Evolutionary conservation across 2,113 vertebrate genomes (phyloP), one percentile per base, ranked within the genome.

Genomic region (Agapornis roseicollis): DNA sequence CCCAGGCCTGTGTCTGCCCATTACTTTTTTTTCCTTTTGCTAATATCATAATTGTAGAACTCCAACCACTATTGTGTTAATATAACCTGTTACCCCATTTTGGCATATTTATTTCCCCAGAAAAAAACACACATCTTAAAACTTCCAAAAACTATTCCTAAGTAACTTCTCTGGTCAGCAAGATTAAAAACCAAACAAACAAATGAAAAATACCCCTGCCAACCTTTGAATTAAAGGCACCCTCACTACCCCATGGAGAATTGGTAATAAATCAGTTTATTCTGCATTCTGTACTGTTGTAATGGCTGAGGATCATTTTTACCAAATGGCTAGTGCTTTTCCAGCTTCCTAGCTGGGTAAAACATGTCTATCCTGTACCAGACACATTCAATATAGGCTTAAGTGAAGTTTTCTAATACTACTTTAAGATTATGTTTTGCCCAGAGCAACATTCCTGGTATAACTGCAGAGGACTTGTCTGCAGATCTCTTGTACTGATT

Each of bases 361-460:
- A 85, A 65, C 25, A 4, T 3, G 28, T 68, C 79, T 66, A 10
- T 71, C 71, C 63, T 87, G 39, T 60, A 68, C 46, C 31, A 49
- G 55, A 69, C 13, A 3, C 25, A 17, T 50, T 87, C 70, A 71
- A 19, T 16, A 37, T 9, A 28, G 55, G 46, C 10, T 70, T 80
- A 13, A 83, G 29, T 35, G 46, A 88, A 74, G 69, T 84, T 76
- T 94, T 56, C 61, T 78, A 65, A 8, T 8, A 42, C 35, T 89
- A 3, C 44, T 92, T 73, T 18, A 85, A 89, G 65, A 72, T 24
- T 63, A 37, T 0, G 0, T 71, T 95, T 95, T 90, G 88, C 93
- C 88, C 80, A 65, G 86, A 90, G 93, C 88, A 93, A 95, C 94
- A 96, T 95, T 96, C 94, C 80, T 79, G 72, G 56, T 72, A 41